These are phyloP conservation scores for Metalampra italica DNA, from an alignment of 2,888 invertebrate species.

Conservation along the genomic window DNA sequence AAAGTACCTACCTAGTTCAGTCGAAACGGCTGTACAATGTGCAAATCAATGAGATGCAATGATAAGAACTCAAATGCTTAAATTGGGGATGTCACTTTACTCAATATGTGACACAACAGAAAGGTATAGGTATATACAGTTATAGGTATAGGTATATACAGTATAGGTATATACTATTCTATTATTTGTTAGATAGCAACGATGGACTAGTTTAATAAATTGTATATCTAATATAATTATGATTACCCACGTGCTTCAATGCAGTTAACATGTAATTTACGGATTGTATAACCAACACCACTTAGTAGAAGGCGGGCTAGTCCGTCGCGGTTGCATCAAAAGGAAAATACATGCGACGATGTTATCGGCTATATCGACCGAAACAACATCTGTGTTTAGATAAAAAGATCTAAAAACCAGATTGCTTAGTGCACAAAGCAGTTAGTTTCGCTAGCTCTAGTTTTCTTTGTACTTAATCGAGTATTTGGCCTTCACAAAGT, in stretches of 20 bases:
- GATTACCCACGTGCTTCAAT: slow-evolving; percentile 10
- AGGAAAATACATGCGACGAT: slow-evolving; percentile 34
- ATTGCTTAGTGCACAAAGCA: slow-evolving; percentile 23
- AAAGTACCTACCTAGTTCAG: too few species aligned
- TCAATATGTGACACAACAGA: too few species aligned
- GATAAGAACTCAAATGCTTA: too few species aligned
- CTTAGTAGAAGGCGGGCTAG: slow-evolving; percentile 15
- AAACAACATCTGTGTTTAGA: slow-evolving; percentile 47
- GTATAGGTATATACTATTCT: too few species aligned
- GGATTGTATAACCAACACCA: slow-evolving; percentile 33
- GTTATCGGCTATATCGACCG: slow-evolving; percentile 60
- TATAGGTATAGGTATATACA: too few species aligned
- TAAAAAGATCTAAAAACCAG: slow-evolving; percentile 18
- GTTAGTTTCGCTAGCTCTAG: slow-evolving; percentile 56
- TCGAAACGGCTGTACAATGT: too few species aligned
- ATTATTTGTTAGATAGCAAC: slow-evolving; percentile 7
- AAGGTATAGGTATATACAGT: too few species aligned
- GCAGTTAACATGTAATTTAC: slow-evolving; percentile 22
- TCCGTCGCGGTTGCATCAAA: slow-evolving; percentile 26
- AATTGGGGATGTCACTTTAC: slow-evolving; percentile 14
- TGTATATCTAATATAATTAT: slow-evolving; percentile 5
- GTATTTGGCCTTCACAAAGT: slow-evolving; percentile 41
- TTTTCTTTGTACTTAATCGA: slow-evolving; percentile 33
- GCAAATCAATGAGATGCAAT: too few species aligned
- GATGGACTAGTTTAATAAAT: slow-evolving; percentile 3